Base-by-base conservation (phyloP, 2,888 invertebrate species). In the Gortyna flavago region DNA sequence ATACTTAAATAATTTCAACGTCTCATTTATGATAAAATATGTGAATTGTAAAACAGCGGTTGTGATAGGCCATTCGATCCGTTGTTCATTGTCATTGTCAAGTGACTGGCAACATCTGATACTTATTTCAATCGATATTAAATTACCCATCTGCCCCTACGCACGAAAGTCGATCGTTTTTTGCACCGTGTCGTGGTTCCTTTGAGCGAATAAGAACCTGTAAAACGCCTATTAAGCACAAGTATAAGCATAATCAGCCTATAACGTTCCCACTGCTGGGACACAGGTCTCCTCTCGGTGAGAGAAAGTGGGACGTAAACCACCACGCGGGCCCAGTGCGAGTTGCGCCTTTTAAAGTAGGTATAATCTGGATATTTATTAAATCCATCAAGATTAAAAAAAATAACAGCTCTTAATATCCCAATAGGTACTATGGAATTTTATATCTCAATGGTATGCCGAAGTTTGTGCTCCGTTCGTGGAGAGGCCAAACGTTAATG, bases 1-100 rank as follows among this genome's bases (percentile, higher is more conserved):
- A 44, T 54, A 38, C 25, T 38, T 54, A 25, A 54, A 69, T 77
- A 32, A 44, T 57, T 32, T 32, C 29, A 62, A 32, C 44, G 35
- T 35, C 25, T 25, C 5, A 38, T 18, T 61, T 73, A 51, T 57
- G 29, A 32, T 25, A 32, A 54, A 75, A 72, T 61, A 79, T 84
- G 48, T 61, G 62, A 72, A 61, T 79, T 70, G n/a, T 69, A 72
- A 75, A 72, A 35, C 35, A 61, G 67, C 29, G 65, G 4, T 57
- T 71, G 8, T 65, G 75, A 72, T 57, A 65, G 57, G 62, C 68
- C 35, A 80, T 77, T 61, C 38, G 64, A 85, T 83, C 75, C 54
- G 69, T 80, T 77, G 54, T 71, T 81, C 91, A 91, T 87, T 90
- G 89, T 87, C 91, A 91, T 76, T 91, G 87, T 85, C 90, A 90